phyloP scores from a whole-genome alignment of 2,797 vertebrate genomes.

The Siniperca scherzeri region DNA sequence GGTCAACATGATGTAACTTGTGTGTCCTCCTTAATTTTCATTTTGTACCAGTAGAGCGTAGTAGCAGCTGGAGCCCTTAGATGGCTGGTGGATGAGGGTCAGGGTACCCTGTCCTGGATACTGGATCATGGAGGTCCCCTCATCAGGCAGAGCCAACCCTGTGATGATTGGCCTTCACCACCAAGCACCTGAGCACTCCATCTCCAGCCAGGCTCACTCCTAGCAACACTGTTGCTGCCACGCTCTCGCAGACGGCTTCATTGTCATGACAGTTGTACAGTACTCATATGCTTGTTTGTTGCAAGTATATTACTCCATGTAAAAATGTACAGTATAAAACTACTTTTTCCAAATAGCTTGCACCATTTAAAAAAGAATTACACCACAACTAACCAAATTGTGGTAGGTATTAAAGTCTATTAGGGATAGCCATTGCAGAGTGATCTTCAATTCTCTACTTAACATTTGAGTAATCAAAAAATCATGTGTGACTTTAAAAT shows the following conservation, averaged over 20 bases:
- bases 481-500: not conserved
- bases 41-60: conserved; percentile 20
- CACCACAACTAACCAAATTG: not conserved
- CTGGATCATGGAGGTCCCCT: conserved; percentile 75
- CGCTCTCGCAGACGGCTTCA: conserved; percentile 49
- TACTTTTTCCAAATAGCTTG: not conserved
- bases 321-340: not conserved
- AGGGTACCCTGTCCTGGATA: conserved; percentile 70
- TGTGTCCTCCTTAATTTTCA: conserved; percentile 37
- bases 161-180: conserved; percentile 77
- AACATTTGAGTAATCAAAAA: not conserved
- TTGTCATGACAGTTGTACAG: conserved; percentile 44
- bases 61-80: conserved; percentile 66
- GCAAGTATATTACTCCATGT: not conserved
- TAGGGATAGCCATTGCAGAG: not conserved
- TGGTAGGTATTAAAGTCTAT: not conserved
- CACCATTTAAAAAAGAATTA: not conserved
- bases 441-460: not conserved
- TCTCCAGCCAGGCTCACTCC: conserved; percentile 32
- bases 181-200: conserved; percentile 79
- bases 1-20: conserved; percentile 25
- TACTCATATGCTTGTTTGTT: not conserved
- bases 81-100: conserved; percentile 72
- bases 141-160: conserved; percentile 74
- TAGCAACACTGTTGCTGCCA: conserved; percentile 43